These are phyloP conservation scores for Ceyx cyanopectus DNA, from an alignment of 2,113 vertebrate species.

Conservation along the genomic window DNA sequence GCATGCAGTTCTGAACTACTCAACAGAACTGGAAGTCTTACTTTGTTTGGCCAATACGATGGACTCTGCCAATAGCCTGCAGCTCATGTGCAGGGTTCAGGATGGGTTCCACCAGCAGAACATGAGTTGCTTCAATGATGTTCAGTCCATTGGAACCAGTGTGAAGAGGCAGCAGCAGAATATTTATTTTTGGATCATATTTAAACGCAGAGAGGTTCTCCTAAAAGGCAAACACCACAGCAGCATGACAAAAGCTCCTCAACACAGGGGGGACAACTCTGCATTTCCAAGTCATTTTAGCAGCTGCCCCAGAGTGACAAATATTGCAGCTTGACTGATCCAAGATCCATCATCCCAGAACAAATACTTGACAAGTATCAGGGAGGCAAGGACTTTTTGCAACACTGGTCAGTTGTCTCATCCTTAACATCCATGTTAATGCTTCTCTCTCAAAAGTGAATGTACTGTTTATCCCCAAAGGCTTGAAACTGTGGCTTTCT, in stretches of 20 bases:
- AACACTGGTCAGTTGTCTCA: neutral
- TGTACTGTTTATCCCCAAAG: neutral
- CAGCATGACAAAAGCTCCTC: neutral
- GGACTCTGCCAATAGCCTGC: slow-evolving; percentile 96
- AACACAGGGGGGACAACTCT: neutral
- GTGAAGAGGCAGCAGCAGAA: slow-evolving; percentile 95
- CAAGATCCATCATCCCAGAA: neutral
- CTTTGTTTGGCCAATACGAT: slow-evolving; percentile 98
- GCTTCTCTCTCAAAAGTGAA: neutral
- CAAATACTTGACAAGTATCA: neutral
- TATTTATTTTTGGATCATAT: slow-evolving; percentile 94
- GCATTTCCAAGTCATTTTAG: neutral
- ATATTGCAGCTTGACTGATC: neutral
- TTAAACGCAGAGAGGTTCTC: slow-evolving; percentile 98
- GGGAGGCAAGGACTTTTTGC: neutral
- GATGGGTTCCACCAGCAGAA: slow-evolving; percentile 95
- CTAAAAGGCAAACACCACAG: slow-evolving; percentile 78
- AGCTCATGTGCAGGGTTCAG: slow-evolving; percentile 96
- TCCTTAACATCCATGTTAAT: neutral
- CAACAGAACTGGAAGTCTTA: slow-evolving; percentile 54
- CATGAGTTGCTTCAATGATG: slow-evolving; percentile 97
- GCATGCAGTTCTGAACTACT: neutral
- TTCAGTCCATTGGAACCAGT: slow-evolving; percentile 97
- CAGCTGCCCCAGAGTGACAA: neutral
- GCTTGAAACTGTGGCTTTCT: neutral